phyloP scores from a whole-genome alignment of 2,888 invertebrate genomes.

The Nomada ferruginata region DNA sequence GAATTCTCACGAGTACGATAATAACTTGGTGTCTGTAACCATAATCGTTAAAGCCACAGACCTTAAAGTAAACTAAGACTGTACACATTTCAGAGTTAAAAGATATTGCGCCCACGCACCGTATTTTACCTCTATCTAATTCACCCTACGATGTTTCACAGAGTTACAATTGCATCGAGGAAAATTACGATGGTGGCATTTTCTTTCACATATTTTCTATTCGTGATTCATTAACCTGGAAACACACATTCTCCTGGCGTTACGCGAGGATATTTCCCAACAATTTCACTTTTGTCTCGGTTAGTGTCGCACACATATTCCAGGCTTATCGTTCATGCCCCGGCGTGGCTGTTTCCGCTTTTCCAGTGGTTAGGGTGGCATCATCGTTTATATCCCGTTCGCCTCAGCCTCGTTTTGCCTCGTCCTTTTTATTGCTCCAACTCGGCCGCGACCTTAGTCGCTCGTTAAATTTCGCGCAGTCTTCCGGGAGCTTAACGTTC shows the following conservation, averaged over 20 bases:
- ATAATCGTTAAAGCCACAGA: conserved; percentile 26
- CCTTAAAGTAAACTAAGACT: conserved; percentile 20
- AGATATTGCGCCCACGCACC: background rate
- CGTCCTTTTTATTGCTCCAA: conserved; percentile 54
- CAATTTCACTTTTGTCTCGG: conserved; percentile 31
- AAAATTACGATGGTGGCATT: too few species aligned
- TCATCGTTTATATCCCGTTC: conserved; percentile 60
- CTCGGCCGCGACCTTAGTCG: conserved; percentile 52
- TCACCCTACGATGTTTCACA: background rate
- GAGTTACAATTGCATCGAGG: too few species aligned
- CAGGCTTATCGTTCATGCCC: conserved; percentile 32
- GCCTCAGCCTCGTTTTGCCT: conserved; percentile 52
- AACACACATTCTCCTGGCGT: background rate
- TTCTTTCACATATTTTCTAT: too few species aligned
- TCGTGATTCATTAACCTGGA: too few species aligned
- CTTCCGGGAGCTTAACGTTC: conserved; percentile 66
- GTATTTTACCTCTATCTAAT: background rate
- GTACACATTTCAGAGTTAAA: background rate
- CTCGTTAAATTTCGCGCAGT: conserved; percentile 68
- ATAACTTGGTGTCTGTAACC: conserved; percentile 18
- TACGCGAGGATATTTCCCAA: conserved; percentile 22
- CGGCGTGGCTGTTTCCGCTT: conserved; percentile 20
- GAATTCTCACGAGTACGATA: conserved; percentile 18
- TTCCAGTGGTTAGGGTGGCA: conserved; percentile 22
- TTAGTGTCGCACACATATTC: conserved; percentile 28